Evolutionary conservation across 1,140 invertebrate species (phyloP).

Genomic region (Lanistes nyassanus): DNA sequence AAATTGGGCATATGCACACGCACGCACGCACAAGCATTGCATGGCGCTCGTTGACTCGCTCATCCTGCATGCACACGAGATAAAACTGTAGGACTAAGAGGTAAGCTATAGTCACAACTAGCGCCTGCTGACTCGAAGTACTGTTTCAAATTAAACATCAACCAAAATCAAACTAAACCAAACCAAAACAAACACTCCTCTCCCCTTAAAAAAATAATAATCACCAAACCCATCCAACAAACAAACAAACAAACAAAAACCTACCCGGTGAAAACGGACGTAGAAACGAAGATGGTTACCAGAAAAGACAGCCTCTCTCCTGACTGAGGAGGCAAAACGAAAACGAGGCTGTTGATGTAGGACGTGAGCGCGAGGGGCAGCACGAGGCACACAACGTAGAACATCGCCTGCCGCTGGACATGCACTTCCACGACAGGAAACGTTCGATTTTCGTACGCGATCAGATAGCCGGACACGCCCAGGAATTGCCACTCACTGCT

Average conservation of each 20-base stretch:
- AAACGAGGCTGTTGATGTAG: slow-evolving; percentile 69
- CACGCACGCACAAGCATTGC: neutral
- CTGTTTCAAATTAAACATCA: too few species aligned
- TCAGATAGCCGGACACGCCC: slow-evolving; percentile 84
- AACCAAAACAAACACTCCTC: too few species aligned
- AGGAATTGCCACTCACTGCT: slow-evolving; percentile 62
- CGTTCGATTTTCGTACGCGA: slow-evolving; percentile 69
- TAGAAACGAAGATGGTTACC: slow-evolving; percentile 74
- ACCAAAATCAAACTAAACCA: too few species aligned
- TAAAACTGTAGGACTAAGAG: neutral
- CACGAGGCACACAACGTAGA: slow-evolving; percentile 74
- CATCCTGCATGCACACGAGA: too few species aligned
- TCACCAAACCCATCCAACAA: neutral
- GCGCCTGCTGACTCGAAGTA: too few species aligned
- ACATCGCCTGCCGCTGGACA: slow-evolving; percentile 93
- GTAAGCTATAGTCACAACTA: too few species aligned
- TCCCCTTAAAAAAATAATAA: neutral
- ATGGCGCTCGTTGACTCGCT: neutral
- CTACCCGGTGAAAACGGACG: slow-evolving; percentile 68
- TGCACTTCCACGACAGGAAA: slow-evolving; percentile 70
- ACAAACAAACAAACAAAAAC: neutral
- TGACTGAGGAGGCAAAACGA: slow-evolving; percentile 71
- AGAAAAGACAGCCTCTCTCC: slow-evolving; percentile 75
- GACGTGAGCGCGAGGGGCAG: slow-evolving; percentile 72
- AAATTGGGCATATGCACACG: too few species aligned